Evolutionary conservation across 2,888 invertebrate genomes (phyloP), one percentile per base, ranked within the genome.

Genomic region (Vannuccia rotundouncinata): DNA sequence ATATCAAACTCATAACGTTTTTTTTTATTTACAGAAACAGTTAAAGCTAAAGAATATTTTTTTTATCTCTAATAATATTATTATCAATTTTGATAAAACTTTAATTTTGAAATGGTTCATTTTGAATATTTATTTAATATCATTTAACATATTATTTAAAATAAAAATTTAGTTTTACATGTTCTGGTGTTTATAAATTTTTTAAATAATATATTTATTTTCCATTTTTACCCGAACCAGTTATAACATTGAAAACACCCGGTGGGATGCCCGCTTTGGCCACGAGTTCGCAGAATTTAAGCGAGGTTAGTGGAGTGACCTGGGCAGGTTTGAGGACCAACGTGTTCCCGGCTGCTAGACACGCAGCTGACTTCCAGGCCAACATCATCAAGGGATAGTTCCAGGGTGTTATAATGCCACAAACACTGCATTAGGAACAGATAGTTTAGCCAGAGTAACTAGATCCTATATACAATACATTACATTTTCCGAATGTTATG

Each of bases 311-410:
- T 0, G 97, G 95, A 80, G 94, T 95, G 0, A 92, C 92, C 90
- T 88, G 80, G 0, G 83, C 81, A 28, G 81, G 78, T 29, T 81
- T 81, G 1, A 78, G 31, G 1, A 77, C 92, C 0, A 96, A 95
- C 0, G 96, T 95, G 86, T 97, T 97, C 45, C 97, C 97, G 5
- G 96, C 95, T 0, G 96, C 95, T 75, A 97, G 90, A 85, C 96
- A 97, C 0, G 97, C 95, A 0, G 96, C 95, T 95, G 96, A 95
- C 88, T 97, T 97, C 96, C 96, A 97, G 0, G 95, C 94, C 13
- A 97, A 89, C 97, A 97, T 98, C 97, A 98, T 97, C 10, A 98
- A 89, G 0, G 97, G 97, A 87, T 97, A 98, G 88, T 97, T 97
- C 97, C 97, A 98, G 0, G 97, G 96, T 0, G 95, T 95, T 22